These are phyloP conservation scores for Eumaeus atala DNA, from an alignment of 1,140 invertebrate genomes.

Conservation along the genomic window DNA sequence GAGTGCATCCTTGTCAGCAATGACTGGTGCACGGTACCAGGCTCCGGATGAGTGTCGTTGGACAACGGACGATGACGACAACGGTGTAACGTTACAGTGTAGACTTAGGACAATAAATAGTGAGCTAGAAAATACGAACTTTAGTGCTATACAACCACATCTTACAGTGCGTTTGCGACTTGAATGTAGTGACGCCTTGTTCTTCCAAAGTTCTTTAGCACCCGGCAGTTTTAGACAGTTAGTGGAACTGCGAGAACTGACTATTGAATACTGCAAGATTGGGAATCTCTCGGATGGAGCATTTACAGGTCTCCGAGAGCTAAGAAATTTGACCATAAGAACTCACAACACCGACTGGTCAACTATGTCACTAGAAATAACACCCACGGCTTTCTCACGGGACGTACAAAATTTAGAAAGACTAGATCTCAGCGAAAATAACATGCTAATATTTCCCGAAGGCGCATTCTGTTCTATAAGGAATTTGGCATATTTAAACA, in stretches of 20 bases:
- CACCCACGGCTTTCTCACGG: conserved; percentile 82
- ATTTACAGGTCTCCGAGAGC: conserved; percentile 85
- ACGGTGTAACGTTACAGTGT: conserved; percentile 85
- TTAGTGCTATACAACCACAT: conserved; percentile 90
- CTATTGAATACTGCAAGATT: conserved; percentile 93
- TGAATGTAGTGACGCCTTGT: conserved; percentile 88
- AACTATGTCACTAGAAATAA: conserved; percentile 86
- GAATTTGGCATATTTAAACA: conserved; percentile 84
- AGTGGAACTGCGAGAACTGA: conserved; percentile 86
- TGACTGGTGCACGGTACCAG: conserved; percentile 78
- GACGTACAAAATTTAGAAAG: conserved; percentile 83
- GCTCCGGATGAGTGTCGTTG: conserved; percentile 90
- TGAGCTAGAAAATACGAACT: conserved; percentile 91
- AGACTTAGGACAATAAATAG: conserved; percentile 89
- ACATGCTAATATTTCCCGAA: conserved; percentile 89
- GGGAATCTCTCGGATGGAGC: conserved; percentile 89
- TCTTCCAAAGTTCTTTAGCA: conserved; percentile 90
- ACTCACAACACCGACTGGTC: conserved; percentile 93
- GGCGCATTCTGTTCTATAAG: conserved; percentile 87
- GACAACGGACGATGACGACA: conserved; percentile 77
- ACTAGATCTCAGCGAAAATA: conserved; percentile 90
- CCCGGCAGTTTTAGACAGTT: conserved; percentile 89
- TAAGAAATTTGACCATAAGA: conserved; percentile 88
- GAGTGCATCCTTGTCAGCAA: conserved; percentile 65
- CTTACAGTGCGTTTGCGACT: conserved; percentile 87